Evolutionary conservation across 2,113 vertebrate species (phyloP).

Genomic region (Illadopsis cleaveri): DNA sequence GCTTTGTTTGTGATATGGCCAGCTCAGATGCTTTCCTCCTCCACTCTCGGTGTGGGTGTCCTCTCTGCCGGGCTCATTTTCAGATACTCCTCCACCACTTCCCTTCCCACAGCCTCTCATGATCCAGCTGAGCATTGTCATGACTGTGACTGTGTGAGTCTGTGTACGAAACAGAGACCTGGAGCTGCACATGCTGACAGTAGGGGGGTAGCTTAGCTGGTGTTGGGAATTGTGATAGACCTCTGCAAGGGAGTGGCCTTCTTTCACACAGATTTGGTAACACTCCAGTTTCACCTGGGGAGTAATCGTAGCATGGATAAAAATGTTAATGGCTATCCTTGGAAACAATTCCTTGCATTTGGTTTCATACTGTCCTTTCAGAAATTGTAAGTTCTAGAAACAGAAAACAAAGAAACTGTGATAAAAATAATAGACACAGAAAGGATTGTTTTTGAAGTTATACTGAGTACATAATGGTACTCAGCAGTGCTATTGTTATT

Average conservation of each 20-base stretch:
- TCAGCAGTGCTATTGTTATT: not conserved
- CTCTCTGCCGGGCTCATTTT: not conserved
- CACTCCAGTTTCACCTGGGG: not conserved
- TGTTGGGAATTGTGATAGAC: not conserved
- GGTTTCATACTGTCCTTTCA: not conserved
- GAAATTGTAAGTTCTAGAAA: not conserved
- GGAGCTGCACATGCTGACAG: not conserved
- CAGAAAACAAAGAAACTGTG: not conserved
- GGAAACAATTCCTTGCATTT: not conserved
- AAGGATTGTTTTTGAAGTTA: not conserved
- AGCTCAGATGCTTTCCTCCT: not conserved
- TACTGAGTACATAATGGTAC: not conserved
- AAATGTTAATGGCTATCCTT: constrained; percentile 1
- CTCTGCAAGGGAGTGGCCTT: not conserved
- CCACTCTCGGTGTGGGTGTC: not conserved
- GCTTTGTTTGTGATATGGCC: not conserved
- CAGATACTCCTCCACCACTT: not conserved
- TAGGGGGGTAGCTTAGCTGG: not conserved
- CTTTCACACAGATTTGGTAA: not conserved
- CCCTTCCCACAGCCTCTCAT: not conserved
- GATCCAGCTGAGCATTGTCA: not conserved
- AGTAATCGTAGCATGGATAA: not conserved
- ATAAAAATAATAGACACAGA: not conserved
- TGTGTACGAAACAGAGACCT: not conserved
- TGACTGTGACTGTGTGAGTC: not conserved